These are phyloP conservation scores for Neolamprologus tretocephalus DNA, from an alignment of 2,113 vertebrate genomes.

Conservation along the genomic window DNA sequence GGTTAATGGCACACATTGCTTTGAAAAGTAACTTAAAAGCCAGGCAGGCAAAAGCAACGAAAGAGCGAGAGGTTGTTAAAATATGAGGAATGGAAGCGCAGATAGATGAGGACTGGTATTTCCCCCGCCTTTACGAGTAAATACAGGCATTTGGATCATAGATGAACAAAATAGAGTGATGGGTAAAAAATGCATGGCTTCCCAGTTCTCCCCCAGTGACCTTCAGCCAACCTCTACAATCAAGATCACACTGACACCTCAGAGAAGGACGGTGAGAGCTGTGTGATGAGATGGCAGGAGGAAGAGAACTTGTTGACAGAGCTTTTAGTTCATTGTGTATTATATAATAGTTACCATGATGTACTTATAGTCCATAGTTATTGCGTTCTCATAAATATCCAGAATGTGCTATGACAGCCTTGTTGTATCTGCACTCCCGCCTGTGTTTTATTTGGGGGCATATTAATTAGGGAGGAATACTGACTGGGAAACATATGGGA, in stretches of 20 bases:
- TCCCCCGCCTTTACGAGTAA: neutral
- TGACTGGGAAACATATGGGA: neutral
- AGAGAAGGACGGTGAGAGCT: neutral
- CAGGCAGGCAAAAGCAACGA: neutral
- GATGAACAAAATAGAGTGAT: slow-evolving; percentile 22
- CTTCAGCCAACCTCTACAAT: slow-evolving; percentile 3
- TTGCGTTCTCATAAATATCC: neutral
- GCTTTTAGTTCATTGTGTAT: slow-evolving; percentile 6
- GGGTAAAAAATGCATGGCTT: neutral
- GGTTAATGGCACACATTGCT: slow-evolving; percentile 31
- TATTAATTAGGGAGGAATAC: neutral
- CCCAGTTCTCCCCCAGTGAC: neutral
- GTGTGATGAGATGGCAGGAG: neutral
- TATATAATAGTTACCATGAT: slow-evolving; percentile 12
- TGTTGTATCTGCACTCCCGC: neutral
- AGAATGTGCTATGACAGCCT: neutral
- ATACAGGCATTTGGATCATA: neutral
- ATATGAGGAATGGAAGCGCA: neutral
- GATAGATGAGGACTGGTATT: neutral
- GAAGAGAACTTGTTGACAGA: neutral
- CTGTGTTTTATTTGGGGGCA: neutral
- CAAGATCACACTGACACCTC: neutral
- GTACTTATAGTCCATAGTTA: neutral
- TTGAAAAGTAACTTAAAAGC: slow-evolving; percentile 37
- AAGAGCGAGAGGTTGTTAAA: neutral